Base-by-base conservation (phyloP, 2,888 invertebrate genomes). In the Drosophila incognita region DNA sequence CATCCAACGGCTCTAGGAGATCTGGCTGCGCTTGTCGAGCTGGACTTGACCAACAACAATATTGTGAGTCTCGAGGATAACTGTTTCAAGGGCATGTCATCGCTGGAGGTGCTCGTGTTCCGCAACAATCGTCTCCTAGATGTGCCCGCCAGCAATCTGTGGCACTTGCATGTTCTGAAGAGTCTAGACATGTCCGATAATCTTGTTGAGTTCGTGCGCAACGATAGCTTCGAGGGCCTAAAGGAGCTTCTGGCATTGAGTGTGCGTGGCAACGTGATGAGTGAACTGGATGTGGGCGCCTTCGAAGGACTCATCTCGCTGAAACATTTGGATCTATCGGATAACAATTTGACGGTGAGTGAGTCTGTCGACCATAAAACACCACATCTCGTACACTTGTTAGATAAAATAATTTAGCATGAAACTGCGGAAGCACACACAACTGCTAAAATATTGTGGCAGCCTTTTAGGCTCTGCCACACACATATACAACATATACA, bases 51-150 rank as follows among this genome's bases (percentile, higher is more conserved):
- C 67, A 95, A 96, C 89, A 97, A 97, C 92, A 95, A 95, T 83
- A 94, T 97, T 83, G 95, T 96, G 53, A 96, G 95, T 90, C 94
- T 97, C 80, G 96, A 96, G 86, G 94, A 95, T 67, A 95, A 95
- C 64, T 94, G 96, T 79, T 95, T 97, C 90, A 95, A 95, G 90
- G 95, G 95, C 78, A 94, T 96, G 83, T 94, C 95, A 57, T 95
- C 95, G 73, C 94, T 98, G 84, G 95, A 95, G 90, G 95, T 95
- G 67, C 94, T 98, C 82, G 95, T 96, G 75, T 94, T 98, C 61
- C 95, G 96, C 86, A 95, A 96, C 90, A 98, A 98, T 93, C 96
- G 96, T 46, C 94, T 98, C 86, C 93, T 97, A 81, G 96, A 97
- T 90, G 95, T 97, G 84, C 97, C 97, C 4, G 94, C 95, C 59